Evolutionary conservation across 1,140 invertebrate species (phyloP).

Genomic region (Trissolcus basalis): DNA sequence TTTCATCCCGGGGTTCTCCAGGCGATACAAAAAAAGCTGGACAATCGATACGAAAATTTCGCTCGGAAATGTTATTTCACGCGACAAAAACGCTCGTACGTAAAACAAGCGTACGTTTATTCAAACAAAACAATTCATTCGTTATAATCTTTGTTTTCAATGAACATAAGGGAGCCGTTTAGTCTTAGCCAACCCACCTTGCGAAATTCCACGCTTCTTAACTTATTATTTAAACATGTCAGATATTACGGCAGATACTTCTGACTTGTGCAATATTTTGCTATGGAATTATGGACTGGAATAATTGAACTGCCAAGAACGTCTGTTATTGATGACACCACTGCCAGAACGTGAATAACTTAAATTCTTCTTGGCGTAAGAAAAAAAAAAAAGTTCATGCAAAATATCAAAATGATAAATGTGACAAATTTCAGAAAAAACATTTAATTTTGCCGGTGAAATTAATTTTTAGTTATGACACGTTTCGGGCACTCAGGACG

Average conservation of each 20-base stretch:
- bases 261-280: constrained; percentile 2
- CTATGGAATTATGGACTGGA: constrained; percentile 4
- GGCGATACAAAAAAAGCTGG: neutral
- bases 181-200: neutral
- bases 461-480: constrained; percentile 26
- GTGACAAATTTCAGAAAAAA: too few relatives aligned
- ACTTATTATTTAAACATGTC: constrained; percentile 10
- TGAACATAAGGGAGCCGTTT: constrained; percentile 3
- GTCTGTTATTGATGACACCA: neutral
- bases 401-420: too few relatives aligned
- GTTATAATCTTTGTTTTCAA: constrained; percentile 22
- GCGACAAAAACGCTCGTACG: constrained; percentile 4
- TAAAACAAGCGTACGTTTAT: constrained; percentile 9
- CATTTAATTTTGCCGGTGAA: neutral
- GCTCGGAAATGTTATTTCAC: constrained; percentile 8
- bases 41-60: constrained; percentile 1
- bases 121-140: constrained; percentile 19
- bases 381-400: too few relatives aligned
- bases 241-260: constrained; percentile 6
- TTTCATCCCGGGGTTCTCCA: constrained; percentile 1
- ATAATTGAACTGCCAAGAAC: neutral
- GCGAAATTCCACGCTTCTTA: neutral
- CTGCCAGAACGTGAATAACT: neutral
- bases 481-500: constrained; percentile 18
- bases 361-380: too few relatives aligned